Evolutionary conservation across 2,888 invertebrate genomes (phyloP).

Genomic region (Parnassius smintheus): DNA sequence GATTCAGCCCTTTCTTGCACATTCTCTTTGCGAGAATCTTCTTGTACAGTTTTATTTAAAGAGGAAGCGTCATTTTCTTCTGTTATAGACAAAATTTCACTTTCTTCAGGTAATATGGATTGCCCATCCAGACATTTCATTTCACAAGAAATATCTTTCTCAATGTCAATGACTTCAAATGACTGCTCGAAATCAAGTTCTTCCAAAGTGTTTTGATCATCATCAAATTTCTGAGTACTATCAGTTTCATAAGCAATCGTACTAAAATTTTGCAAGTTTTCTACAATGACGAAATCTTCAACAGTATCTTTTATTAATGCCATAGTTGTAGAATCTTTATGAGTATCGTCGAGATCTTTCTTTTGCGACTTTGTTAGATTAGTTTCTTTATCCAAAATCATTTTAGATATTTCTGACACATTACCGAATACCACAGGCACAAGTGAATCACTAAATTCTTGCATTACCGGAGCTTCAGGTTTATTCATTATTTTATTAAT

Average conservation of each 20-base stretch:
- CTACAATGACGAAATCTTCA: slow-evolving; percentile 20
- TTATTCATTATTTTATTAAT: slow-evolving; percentile 40
- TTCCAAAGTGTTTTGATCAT: neutral
- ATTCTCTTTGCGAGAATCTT: neutral
- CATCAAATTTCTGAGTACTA: neutral
- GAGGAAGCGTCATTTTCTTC: slow-evolving; percentile 13
- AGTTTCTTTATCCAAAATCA: slow-evolving; percentile 23
- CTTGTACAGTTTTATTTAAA: slow-evolving; percentile 3
- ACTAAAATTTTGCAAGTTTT: slow-evolving; percentile 10
- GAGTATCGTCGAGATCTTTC: slow-evolving; percentile 24
- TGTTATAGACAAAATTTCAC: neutral
- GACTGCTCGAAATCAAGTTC: slow-evolving; percentile 23
- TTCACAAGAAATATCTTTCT: slow-evolving; percentile 23
- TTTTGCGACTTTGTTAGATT: slow-evolving; percentile 20
- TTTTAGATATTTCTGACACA: slow-evolving; percentile 32
- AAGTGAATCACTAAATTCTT: slow-evolving; percentile 35
- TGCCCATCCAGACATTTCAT: neutral
- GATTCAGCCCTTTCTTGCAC: slow-evolving; percentile 8
- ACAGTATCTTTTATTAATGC: slow-evolving; percentile 4
- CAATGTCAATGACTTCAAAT: slow-evolving; percentile 23
- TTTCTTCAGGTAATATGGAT: neutral
- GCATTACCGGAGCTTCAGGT: neutral
- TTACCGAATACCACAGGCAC: slow-evolving; percentile 58
- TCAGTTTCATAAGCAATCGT: slow-evolving; percentile 1
- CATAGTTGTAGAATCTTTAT: neutral